Evolutionary conservation across 2,888 invertebrate species (phyloP), one percentile per base, ranked within the genome.

Genomic region (Pedicia rivosa): DNA sequence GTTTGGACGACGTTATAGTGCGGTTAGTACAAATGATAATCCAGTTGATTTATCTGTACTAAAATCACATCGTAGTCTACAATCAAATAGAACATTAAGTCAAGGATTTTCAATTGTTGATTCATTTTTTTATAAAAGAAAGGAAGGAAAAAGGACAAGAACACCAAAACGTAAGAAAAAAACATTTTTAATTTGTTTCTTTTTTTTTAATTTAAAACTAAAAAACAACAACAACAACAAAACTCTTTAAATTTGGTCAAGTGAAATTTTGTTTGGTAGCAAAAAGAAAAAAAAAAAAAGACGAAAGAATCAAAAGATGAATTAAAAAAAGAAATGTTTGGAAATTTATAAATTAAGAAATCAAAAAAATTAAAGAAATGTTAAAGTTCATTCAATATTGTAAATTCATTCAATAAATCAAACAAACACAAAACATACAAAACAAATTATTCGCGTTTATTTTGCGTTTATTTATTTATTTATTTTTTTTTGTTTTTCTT

Each of bases 1-100:
- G 45, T 75, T 72, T 33, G 64, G 66, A 3, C 59, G 67, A 37
- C 64, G 65, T 12, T 75, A 73, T 48, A 67, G 72, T 22, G 59
- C 64, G 17, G 72, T 69, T 30, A 68, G 64, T 48, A 55, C 59
- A 0, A 57, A 46, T 43, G 59, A 60, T 37, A 52, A 32, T 32
- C 17, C 15, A 24, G 14, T 5, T 14, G 22, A 9, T n/a, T 26
- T 16, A 26, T 15, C 15, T 16, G 16, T n/a, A 6, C 14, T 16
- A 12, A 25, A 26, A 13, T 16, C 16, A 44, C 54, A 46, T 43
- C 54, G 53, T 54, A 59, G 53, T 43, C 56, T 51, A 38, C 58
- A 50, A 52, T 58, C 55, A 46, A 65, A 50, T 55, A 63, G 41
- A 44, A 63, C 49, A 43, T 57, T 50, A 52, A 62, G 47, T 42